Conservation (phyloP, 2,113 vertebrate species). For the Cygnus atratus region DNA sequence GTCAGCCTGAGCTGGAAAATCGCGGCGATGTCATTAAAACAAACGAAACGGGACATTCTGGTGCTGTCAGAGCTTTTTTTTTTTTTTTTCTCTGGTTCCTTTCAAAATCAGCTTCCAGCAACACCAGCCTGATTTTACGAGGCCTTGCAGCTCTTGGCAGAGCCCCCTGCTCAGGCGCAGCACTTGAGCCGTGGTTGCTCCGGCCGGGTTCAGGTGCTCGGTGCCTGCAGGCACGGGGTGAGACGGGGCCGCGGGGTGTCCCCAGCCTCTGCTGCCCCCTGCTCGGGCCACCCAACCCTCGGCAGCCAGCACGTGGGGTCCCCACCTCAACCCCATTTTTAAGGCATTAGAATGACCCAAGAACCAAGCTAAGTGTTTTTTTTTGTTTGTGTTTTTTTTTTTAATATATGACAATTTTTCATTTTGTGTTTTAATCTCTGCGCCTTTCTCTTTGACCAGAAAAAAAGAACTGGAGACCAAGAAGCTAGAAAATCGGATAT, state of each 20-base stretch:
- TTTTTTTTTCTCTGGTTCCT: slow-evolving; percentile 17
- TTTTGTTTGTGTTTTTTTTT: no score
- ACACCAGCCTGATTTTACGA: slow-evolving; percentile 45
- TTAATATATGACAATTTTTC: not conserved
- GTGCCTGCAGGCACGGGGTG: not conserved
- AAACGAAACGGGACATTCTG: slow-evolving; percentile 26
- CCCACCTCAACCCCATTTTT: not conserved
- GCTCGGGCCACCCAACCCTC: not conserved
- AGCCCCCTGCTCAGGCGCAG: not conserved
- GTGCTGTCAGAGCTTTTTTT: slow-evolving; percentile 17
- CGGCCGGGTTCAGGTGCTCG: not conserved
- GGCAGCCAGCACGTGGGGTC: fast-evolving
- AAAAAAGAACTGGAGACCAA: not conserved
- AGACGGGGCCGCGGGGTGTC: not conserved
- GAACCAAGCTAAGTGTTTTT: no score
- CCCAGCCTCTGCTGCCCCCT: not conserved
- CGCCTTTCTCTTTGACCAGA: not conserved
- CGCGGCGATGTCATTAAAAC: slow-evolving; percentile 4
- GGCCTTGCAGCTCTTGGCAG: slow-evolving; percentile 23
- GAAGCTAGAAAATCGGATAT: not conserved
- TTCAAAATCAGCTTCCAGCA: slow-evolving; percentile 53
- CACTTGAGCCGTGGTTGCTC: not conserved
- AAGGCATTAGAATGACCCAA: not conserved
- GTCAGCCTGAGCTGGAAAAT: slow-evolving; percentile 40
- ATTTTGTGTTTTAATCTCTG: not conserved